These are phyloP conservation scores for Enteromius anoplus DNA, from an alignment of 2,797 vertebrate genomes.

Conservation along the genomic window DNA sequence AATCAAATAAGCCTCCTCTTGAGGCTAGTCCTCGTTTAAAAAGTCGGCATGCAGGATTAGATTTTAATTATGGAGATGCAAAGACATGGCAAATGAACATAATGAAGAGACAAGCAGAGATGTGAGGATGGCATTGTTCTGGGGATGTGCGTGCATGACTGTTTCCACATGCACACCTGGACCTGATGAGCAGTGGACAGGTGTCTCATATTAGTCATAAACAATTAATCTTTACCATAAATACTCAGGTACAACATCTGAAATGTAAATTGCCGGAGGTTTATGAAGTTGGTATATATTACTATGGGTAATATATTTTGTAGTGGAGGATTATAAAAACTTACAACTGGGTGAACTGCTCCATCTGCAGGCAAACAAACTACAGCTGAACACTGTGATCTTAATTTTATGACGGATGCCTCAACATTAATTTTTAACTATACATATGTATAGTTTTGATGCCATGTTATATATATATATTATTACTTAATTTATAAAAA, in stretches of 20 bases:
- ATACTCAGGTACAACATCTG: not conserved
- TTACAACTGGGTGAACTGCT: slow-evolving; percentile 31
- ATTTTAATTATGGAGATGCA: slow-evolving; percentile 65
- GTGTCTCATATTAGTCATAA: not conserved
- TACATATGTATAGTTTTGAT: not conserved
- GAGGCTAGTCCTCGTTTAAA: slow-evolving; percentile 64
- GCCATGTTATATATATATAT: not conserved
- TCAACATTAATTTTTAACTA: not conserved
- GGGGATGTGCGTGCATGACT: slow-evolving; percentile 26
- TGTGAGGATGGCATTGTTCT: slow-evolving; percentile 39
- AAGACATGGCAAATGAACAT: slow-evolving; percentile 57
- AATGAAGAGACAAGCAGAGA: slow-evolving; percentile 54
- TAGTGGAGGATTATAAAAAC: not conserved
- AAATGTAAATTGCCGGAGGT: not conserved
- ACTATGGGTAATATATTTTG: not conserved
- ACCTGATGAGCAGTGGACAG: not conserved
- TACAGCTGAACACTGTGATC: not conserved
- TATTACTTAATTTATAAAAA: not conserved
- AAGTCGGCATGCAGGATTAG: slow-evolving; percentile 61
- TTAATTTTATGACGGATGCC: not conserved
- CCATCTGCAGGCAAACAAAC: slow-evolving; percentile 45
- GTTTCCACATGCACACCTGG: not conserved
- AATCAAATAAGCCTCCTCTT: slow-evolving; percentile 65
- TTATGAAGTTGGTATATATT: not conserved
- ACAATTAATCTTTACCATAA: not conserved